Evolutionary conservation across 2,888 invertebrate species (phyloP), one percentile per base, ranked within the genome.

Genomic region (Parnassius orleans): DNA sequence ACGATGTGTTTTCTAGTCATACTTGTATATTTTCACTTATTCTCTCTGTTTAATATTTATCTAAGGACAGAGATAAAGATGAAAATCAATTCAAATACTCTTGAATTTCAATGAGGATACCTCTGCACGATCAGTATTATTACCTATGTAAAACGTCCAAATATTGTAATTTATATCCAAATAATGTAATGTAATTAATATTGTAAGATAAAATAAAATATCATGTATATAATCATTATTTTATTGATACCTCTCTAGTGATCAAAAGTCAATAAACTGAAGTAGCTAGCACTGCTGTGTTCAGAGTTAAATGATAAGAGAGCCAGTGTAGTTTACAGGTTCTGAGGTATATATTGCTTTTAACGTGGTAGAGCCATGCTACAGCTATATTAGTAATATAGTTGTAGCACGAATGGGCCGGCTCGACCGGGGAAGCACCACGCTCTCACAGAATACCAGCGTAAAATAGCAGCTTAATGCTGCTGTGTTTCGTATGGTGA

Each of bases 1-100:
- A 59, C 53, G 47, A 55, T 51, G 55, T 69, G 65, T 65, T 64
- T 58, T 68, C 68, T 70, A 67, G 69, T 70, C 69, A 68, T 64
- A 57, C 56, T 55, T 65, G 65, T 65, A 65, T 58, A 64, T 67
- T 52, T 51, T 58, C 48, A 47, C 46, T 9, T 53, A 47, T 50
- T 33, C 12, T 50, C 54, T 63, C 54, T 63, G 53, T 63, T 58
- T 58, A 54, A 58, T 50, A 33, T 57, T 43, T 57, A 62, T 46
- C 46, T 51, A 44, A 53, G 51, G 44, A 62, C 53, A 57, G 57
- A 53, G 57, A 15, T 48, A 9, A 47, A 53, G 14, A 47, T 61
- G 14, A 58, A 48, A 54, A n/a, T 33, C 33, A 33, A 33, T 12
- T 9, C 14, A 3, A 55, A 52, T 57, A 54, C 55, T 58, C 19